These are phyloP conservation scores for Microtus richardsoni DNA, from an alignment of 2,113 vertebrate species.

Conservation along the genomic window DNA sequence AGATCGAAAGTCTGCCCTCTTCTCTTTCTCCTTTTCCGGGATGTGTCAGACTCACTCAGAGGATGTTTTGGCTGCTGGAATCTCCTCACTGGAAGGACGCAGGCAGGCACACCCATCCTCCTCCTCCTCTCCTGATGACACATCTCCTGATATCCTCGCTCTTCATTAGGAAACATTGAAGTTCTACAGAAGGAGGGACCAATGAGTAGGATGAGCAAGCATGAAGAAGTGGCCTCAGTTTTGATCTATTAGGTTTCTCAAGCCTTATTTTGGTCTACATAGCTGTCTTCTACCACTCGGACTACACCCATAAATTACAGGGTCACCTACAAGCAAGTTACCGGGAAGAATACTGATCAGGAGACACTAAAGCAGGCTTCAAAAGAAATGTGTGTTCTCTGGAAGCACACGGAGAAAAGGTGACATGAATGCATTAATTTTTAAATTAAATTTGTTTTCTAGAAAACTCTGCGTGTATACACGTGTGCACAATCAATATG, in stretches of 20 bases:
- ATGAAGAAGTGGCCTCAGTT: neutral
- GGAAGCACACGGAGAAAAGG: neutral
- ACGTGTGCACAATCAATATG: no score
- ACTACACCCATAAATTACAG: neutral
- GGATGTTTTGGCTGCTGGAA: neutral
- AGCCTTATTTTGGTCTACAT: neutral
- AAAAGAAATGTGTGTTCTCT: neutral
- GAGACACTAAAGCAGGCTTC: neutral
- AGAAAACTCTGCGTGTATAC: no score
- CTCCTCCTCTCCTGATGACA: rapidly evolving
- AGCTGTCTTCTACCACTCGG: neutral
- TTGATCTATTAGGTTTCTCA: neutral
- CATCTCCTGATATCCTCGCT: rapidly evolving
- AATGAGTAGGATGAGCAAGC: neutral
- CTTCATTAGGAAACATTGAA: neutral
- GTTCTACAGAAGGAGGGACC: neutral
- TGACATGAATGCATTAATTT: neutral
- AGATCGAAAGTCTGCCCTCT: neutral
- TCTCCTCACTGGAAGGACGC: neutral
- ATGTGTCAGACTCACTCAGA: neutral
- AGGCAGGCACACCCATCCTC: rapidly evolving
- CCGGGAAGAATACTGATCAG: neutral
- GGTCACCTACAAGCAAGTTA: neutral
- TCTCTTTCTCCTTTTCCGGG: neutral
- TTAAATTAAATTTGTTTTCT: neutral